These are phyloP conservation scores for Bugula neritina DNA, from an alignment of 2,888 invertebrate genomes.

Conservation along the genomic window DNA sequence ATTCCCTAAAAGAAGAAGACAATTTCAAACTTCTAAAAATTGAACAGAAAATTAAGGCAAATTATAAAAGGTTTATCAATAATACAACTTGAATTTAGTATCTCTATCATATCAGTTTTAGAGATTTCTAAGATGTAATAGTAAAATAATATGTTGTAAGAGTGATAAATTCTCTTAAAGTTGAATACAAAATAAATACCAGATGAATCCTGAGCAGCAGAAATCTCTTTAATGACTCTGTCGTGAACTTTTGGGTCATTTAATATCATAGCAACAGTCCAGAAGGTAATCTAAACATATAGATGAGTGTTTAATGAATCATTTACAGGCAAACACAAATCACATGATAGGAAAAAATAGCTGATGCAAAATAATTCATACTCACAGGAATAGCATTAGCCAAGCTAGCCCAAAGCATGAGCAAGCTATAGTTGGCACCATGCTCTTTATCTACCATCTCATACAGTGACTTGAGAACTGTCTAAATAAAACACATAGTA, in stretches of 20 bases:
- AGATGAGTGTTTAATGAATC: too few species aligned
- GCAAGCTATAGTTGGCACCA: conserved; percentile 40
- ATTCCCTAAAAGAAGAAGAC: background rate
- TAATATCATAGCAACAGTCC: conserved; percentile 40
- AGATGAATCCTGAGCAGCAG: background rate
- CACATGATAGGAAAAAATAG: too few species aligned
- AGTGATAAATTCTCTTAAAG: background rate
- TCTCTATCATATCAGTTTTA: too few species aligned
- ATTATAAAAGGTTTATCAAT: too few species aligned
- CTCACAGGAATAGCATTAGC: conserved; percentile 48
- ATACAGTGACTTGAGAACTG: conserved; percentile 38
- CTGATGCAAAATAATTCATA: too few species aligned
- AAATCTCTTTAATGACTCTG: conserved; percentile 31
- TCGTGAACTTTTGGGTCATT: conserved; percentile 33
- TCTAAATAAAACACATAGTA: conserved; percentile 31
- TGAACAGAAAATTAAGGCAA: too few species aligned
- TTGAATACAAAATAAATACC: background rate
- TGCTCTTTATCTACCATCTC: conserved; percentile 33
- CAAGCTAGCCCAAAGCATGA: conserved; percentile 44
- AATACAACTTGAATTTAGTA: too few species aligned
- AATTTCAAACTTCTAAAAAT: too few species aligned
- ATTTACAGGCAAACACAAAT: background rate
- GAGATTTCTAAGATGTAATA: too few species aligned
- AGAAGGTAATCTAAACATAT: conserved; percentile 41
- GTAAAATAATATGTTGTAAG: background rate